Percentiles rank a stretch among this genome's conserved stretches.
Conservation (phyloP, 2,888 invertebrate species). For the Acrobasis consociella region DNA sequence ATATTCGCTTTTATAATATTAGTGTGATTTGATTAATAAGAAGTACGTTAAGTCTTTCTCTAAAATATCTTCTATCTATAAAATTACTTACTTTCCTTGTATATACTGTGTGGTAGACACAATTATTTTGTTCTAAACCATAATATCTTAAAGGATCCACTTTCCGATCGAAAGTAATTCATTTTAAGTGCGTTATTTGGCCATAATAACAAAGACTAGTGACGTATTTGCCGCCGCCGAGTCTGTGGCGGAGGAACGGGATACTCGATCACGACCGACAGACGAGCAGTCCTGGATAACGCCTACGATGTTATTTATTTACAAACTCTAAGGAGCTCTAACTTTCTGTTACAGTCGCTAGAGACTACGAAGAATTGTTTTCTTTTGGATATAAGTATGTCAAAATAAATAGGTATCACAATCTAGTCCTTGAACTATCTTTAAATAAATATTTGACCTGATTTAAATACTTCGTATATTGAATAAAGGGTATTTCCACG, state of each 20-base stretch:
- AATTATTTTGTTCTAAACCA: not conserved
- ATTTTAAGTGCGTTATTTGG: constrained; percentile 21
- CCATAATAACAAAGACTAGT: constrained; percentile 27
- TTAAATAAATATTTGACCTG: not conserved
- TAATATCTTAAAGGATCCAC: not conserved
- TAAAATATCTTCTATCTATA: too few species aligned
- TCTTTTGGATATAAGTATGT: not conserved
- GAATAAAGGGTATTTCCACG: too few species aligned
- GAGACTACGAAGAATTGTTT: not conserved
- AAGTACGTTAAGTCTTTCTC: not conserved
- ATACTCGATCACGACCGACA: constrained; percentile 39
- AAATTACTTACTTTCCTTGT: not conserved
- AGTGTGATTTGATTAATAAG: not conserved
- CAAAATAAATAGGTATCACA: not conserved
- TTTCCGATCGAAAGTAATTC: constrained; percentile 17
- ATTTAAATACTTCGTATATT: too few species aligned
- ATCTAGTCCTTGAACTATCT: not conserved
- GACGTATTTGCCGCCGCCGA: constrained; percentile 44
- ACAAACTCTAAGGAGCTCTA: constrained; percentile 16
- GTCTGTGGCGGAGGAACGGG: constrained; percentile 38
- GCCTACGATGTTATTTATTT: constrained; percentile 39
- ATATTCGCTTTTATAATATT: too few species aligned
- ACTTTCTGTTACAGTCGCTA: not conserved
- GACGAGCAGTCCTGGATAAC: constrained; percentile 43
- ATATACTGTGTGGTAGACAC: not conserved